These are phyloP conservation scores for Cyprinella venusta DNA, from an alignment of 2,797 vertebrate species.

Conservation along the genomic window DNA sequence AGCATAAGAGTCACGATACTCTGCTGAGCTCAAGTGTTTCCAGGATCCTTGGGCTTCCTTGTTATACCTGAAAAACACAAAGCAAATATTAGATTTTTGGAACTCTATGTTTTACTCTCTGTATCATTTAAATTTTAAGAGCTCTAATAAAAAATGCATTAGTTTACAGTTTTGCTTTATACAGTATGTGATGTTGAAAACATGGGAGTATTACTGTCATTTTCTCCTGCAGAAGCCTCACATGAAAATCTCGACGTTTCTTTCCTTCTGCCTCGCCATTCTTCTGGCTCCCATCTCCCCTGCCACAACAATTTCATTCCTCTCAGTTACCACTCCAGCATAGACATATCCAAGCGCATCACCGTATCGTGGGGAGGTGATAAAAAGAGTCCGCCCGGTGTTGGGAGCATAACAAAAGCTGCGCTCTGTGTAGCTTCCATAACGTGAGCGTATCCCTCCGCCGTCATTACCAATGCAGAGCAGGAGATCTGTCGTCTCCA, in stretches of 20 bases:
- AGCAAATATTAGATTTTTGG: not conserved
- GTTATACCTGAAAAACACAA: constrained; percentile 81
- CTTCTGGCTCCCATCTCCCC: constrained; percentile 89
- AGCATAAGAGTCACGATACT: constrained; percentile 92
- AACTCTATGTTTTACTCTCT: not conserved
- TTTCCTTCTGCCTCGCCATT: constrained; percentile 87
- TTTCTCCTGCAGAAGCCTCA: constrained; percentile 64
- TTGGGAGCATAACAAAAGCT: constrained; percentile 92
- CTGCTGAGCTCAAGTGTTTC: constrained; percentile 86
- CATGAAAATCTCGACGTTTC: constrained; percentile 91
- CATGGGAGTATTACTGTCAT: not conserved
- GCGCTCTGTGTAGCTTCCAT: constrained; percentile 85
- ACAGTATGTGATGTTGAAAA: not conserved
- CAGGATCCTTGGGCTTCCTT: constrained; percentile 88
- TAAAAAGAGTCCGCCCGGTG: constrained; percentile 86
- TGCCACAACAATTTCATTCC: constrained; percentile 89
- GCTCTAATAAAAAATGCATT: not conserved
- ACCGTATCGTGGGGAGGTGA: constrained; percentile 92
- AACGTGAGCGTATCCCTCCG: constrained; percentile 88
- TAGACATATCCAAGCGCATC: constrained; percentile 89
- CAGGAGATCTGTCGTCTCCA: constrained; percentile 94
- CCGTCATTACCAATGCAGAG: constrained; percentile 94
- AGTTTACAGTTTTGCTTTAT: constrained; percentile 3
- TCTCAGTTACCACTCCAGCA: constrained; percentile 89
- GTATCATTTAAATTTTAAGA: not conserved